Conservation (phyloP, 1,140 invertebrate species). For the Telenomus remus region DNA sequence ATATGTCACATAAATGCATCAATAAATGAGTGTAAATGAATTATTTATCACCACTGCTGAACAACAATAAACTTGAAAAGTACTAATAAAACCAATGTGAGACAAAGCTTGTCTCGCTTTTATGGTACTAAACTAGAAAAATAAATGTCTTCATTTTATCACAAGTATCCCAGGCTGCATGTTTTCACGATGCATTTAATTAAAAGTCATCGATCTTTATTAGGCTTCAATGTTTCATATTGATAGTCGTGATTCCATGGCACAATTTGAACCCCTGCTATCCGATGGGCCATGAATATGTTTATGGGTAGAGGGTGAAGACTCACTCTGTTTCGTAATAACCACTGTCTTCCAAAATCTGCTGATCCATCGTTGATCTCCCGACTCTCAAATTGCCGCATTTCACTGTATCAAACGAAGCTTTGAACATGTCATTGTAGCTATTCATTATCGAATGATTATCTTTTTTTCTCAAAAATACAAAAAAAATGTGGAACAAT, state of each 20-base stretch:
- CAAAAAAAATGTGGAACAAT: too few species aligned
- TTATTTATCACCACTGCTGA: too few species aligned
- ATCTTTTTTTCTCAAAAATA: too few species aligned
- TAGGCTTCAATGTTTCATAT: conserved; percentile 65
- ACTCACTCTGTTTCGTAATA: conserved; percentile 34
- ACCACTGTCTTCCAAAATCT: conserved; percentile 61
- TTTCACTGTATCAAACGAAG: conserved; percentile 12
- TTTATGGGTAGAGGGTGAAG: conserved; percentile 65
- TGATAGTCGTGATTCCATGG: conserved; percentile 66
- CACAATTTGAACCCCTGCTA: conserved; percentile 62
- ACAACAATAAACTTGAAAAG: background rate
- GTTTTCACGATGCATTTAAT: conserved; percentile 65
- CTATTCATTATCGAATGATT: too few species aligned
- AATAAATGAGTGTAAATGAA: too few species aligned
- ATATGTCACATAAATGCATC: too few species aligned
- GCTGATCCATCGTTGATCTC: conserved; percentile 64
- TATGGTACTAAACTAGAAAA: background rate
- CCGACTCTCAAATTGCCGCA: conserved; percentile 39
- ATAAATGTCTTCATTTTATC: conserved; percentile 34
- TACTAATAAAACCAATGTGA: background rate
- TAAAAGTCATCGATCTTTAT: conserved; percentile 73
- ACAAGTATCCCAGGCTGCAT: conserved; percentile 27
- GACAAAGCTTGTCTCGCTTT: background rate
- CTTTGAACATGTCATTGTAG: too few species aligned
- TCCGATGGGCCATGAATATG: conserved; percentile 67